Evolutionary conservation across 2,888 invertebrate species (phyloP).

Genomic region (Synergus japonicus): DNA sequence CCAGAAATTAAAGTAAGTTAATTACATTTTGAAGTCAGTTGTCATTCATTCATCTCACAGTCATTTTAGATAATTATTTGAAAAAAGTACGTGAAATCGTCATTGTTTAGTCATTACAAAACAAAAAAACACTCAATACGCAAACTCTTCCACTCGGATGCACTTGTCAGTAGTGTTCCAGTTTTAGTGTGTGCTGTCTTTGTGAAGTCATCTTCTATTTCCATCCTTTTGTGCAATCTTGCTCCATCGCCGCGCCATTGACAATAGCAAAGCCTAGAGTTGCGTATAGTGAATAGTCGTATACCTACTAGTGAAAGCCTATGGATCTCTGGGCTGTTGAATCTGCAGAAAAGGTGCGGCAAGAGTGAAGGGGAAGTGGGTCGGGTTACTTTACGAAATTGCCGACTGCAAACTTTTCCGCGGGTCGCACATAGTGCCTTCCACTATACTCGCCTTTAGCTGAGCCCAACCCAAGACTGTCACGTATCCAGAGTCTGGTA

Average conservation of each 20-base stretch:
- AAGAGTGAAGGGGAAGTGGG: constrained; percentile 13
- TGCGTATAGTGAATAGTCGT: neutral
- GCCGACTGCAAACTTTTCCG: constrained; percentile 62
- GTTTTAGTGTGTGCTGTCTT: constrained; percentile 9
- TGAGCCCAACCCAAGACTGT: constrained; percentile 42
- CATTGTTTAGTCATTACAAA: neutral
- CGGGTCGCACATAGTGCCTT: constrained; percentile 36
- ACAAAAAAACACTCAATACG: neutral
- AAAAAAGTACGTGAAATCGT: neutral
- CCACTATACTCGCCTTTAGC: constrained; percentile 28
- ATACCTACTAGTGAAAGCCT: neutral
- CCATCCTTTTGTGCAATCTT: constrained; percentile 16
- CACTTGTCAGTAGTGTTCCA: constrained; percentile 18
- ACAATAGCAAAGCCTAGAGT: constrained; percentile 20
- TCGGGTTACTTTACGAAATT: constrained; percentile 69
- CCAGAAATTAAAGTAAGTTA: neutral
- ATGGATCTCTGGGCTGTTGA: neutral
- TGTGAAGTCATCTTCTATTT: constrained; percentile 31
- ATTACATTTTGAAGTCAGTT: no score
- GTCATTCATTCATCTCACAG: neutral
- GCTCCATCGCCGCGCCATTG: neutral
- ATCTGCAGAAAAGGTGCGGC: neutral
- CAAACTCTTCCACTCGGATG: neutral
- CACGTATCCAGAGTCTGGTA: constrained; percentile 38
- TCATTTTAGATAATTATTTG: neutral